phyloP scores from a whole-genome alignment of 2,888 invertebrate species.

The Ophion ventricosus region DNA sequence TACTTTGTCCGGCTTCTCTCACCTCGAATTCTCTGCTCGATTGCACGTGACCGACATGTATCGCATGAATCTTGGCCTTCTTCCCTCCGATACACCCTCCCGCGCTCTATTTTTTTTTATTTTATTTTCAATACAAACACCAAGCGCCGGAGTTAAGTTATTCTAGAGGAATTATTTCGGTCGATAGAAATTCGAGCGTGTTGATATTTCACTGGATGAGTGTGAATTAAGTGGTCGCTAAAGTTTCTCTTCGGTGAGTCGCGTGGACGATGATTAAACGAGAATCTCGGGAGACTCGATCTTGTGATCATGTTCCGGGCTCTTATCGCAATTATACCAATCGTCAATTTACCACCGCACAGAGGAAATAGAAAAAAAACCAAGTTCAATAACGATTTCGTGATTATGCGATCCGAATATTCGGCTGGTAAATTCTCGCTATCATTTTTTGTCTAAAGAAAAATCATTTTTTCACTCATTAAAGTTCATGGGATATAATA shows the following conservation, averaged over 20 bases:
- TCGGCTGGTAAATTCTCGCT: background rate
- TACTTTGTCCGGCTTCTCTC: slow-evolving; percentile 59
- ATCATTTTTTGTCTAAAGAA: too few species aligned
- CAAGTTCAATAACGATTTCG: too few species aligned
- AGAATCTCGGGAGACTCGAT: slow-evolving; percentile 11
- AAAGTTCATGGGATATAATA: too few species aligned
- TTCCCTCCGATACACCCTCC: background rate
- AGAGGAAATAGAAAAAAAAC: too few species aligned
- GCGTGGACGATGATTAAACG: background rate
- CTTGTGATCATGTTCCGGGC: background rate
- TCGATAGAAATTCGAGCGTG: background rate
- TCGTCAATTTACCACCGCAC: too few species aligned
- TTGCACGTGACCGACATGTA: slow-evolving; percentile 26
- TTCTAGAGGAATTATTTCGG: background rate
- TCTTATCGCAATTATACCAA: background rate
- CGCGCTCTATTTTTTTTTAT: background rate
- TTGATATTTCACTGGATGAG: background rate
- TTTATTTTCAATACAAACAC: background rate
- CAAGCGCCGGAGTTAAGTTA: background rate
- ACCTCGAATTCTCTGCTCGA: slow-evolving; percentile 37
- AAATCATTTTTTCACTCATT: too few species aligned
- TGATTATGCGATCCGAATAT: background rate
- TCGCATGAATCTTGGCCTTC: slow-evolving; percentile 6
- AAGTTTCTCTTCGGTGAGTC: background rate
- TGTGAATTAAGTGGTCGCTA: background rate